Conservation (phyloP, 2,888 invertebrate genomes). For the Noctua pronuba region DNA sequence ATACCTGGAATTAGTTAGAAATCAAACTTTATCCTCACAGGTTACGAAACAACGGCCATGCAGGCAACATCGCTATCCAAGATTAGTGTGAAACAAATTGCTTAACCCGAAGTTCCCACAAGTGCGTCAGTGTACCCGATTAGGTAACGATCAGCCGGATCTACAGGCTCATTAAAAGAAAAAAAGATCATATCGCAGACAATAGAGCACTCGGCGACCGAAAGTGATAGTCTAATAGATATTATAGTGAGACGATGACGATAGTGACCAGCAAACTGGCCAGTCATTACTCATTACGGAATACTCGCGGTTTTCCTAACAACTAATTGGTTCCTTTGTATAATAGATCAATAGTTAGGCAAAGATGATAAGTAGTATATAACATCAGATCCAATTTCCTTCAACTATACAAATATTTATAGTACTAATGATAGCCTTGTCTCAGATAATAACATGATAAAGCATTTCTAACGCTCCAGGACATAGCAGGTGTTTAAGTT, state of each 20-base stretch:
- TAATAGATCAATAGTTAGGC: slow-evolving; percentile 29
- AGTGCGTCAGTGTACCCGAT: slow-evolving; percentile 83
- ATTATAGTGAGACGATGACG: slow-evolving; percentile 81
- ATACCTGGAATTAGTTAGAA: slow-evolving; percentile 29
- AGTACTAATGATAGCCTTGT: slow-evolving; percentile 47
- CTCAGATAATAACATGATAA: slow-evolving; percentile 45
- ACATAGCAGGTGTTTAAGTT: slow-evolving; percentile 52
- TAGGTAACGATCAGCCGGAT: slow-evolving; percentile 88
- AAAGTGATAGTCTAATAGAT: slow-evolving; percentile 89
- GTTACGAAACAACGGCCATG: slow-evolving; percentile 41
- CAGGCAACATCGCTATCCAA: slow-evolving; percentile 45
- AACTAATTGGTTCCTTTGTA: slow-evolving; percentile 51
- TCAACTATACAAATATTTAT: slow-evolving; percentile 50
- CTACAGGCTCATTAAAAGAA: slow-evolving; percentile 86
- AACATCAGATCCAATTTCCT: slow-evolving; percentile 40
- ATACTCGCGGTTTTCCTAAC: slow-evolving; percentile 64
- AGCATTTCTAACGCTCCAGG: slow-evolving; percentile 54
- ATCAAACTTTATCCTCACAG: slow-evolving; percentile 34
- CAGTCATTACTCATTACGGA: slow-evolving; percentile 78
- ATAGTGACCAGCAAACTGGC: slow-evolving; percentile 76
- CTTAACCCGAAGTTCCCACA: slow-evolving; percentile 82
- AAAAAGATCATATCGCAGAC: slow-evolving; percentile 87
- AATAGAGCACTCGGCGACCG: slow-evolving; percentile 86
- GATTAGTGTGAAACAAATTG: slow-evolving; percentile 77
- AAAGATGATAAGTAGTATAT: slow-evolving; percentile 3